phyloP scores from a whole-genome alignment of 2,888 invertebrate genomes.

The Acronicta leporina region DNA sequence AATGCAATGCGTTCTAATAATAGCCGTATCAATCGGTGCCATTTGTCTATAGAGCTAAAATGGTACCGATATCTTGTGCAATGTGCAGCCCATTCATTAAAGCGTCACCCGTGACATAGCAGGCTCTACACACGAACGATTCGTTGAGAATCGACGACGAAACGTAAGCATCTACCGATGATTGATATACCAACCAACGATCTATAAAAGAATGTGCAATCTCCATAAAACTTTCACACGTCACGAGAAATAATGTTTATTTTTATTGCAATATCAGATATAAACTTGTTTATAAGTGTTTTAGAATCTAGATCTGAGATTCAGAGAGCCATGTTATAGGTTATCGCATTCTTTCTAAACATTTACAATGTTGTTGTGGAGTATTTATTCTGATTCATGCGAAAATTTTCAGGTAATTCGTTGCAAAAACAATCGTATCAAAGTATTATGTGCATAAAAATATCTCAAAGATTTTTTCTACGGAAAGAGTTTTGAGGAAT shows the following conservation, averaged over 20 bases:
- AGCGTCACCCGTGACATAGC: constrained; percentile 60
- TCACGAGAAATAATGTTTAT: constrained; percentile 52
- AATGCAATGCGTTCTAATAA: constrained; percentile 66
- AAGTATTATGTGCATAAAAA: not conserved
- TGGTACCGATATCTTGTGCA: constrained; percentile 70
- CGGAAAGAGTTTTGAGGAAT: constrained; percentile 1
- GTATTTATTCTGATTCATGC: constrained; percentile 39
- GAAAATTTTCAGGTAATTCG: constrained; percentile 36
- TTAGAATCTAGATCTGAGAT: constrained; percentile 40
- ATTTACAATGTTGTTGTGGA: constrained; percentile 33
- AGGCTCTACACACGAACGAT: constrained; percentile 43
- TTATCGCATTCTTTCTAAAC: constrained; percentile 34
- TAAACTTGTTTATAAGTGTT: constrained; percentile 50
- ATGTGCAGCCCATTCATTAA: constrained; percentile 72
- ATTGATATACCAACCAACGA: constrained; percentile 47
- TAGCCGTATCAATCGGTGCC: constrained; percentile 77
- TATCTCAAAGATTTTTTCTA: not conserved
- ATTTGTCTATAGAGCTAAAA: constrained; percentile 71
- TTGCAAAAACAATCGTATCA: constrained; percentile 12
- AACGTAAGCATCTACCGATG: constrained; percentile 24
- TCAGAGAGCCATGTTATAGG: constrained; percentile 31
- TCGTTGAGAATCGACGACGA: constrained; percentile 10
- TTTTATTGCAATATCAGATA: constrained; percentile 51
- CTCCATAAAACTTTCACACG: constrained; percentile 53
- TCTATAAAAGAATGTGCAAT: constrained; percentile 47